Conservation (phyloP, 1,140 invertebrate species). For the Helicorthomorpha holstii region DNA sequence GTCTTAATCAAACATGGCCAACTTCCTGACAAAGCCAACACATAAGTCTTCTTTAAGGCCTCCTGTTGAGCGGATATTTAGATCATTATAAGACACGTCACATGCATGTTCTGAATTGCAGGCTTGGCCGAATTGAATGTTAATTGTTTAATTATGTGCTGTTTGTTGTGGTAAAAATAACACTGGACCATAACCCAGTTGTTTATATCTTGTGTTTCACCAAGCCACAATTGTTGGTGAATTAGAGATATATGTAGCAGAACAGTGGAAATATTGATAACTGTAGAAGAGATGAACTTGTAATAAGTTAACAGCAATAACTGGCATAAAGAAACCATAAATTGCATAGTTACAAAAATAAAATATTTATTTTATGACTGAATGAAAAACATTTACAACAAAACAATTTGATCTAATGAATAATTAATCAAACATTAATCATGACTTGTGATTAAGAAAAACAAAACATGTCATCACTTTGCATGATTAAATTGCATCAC, state of each 20-base stretch:
- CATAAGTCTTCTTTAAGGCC: no score
- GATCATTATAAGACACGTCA: no score
- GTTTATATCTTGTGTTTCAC: neutral
- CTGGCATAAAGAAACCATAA: neutral
- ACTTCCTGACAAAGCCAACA: no score
- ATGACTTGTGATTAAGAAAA: neutral
- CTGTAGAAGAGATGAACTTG: neutral
- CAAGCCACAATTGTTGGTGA: neutral
- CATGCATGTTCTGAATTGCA: no score
- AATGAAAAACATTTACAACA: neutral
- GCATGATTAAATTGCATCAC: neutral
- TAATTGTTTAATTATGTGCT: no score
- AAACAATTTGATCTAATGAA: neutral
- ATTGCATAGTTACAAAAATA: neutral
- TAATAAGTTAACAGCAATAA: neutral
- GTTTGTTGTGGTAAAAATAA: neutral
- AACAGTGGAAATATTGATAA: neutral
- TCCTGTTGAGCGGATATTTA: no score
- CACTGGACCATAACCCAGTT: neutral
- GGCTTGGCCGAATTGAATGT: no score
- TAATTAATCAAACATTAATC: neutral
- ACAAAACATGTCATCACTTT: neutral
- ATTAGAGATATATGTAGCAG: neutral
- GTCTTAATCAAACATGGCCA: no score
- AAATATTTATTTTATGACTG: neutral